Conservation (phyloP, 1,140 invertebrate genomes). For the Drosophila rufa region DNA sequence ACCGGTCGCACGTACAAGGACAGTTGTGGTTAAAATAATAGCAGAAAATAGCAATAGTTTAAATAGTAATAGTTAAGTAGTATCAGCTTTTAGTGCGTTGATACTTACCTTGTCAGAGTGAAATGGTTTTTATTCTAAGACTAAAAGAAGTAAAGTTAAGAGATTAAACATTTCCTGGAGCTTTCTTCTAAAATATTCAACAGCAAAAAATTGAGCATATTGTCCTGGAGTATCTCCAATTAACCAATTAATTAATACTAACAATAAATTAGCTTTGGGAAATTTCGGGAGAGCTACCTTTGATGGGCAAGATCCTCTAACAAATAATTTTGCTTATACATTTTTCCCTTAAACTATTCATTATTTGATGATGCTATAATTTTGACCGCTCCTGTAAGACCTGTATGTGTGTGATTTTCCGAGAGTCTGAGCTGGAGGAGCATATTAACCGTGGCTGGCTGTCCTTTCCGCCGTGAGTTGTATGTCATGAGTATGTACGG, state of each 20-base stretch:
- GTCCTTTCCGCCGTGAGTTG: constrained; percentile 19
- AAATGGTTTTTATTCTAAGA: too few species aligned
- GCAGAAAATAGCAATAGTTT: neutral
- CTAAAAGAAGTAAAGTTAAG: too few species aligned
- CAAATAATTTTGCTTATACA: too few species aligned
- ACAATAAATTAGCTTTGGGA: neutral
- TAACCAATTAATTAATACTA: too few species aligned
- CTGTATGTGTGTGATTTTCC: constrained; percentile 7
- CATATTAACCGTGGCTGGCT: constrained; percentile 62
- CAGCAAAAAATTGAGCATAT: too few species aligned
- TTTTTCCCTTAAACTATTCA: neutral
- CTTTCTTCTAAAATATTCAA: too few species aligned
- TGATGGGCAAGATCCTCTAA: too few species aligned
- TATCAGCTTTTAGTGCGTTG: neutral
- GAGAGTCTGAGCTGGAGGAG: constrained; percentile 22
- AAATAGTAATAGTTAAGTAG: too few species aligned
- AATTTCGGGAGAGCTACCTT: neutral
- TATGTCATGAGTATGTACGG: constrained; percentile 7
- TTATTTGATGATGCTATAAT: neutral
- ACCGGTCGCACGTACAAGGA: constrained; percentile 44
- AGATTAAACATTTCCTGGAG: neutral
- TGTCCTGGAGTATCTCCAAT: too few species aligned
- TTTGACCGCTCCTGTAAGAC: neutral
- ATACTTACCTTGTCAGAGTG: too few species aligned
- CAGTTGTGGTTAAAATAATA: neutral